Evolutionary conservation across 92 coral and sea anemone genomes (phyloP).

Genomic region (Heteractis magnifica): DNA sequence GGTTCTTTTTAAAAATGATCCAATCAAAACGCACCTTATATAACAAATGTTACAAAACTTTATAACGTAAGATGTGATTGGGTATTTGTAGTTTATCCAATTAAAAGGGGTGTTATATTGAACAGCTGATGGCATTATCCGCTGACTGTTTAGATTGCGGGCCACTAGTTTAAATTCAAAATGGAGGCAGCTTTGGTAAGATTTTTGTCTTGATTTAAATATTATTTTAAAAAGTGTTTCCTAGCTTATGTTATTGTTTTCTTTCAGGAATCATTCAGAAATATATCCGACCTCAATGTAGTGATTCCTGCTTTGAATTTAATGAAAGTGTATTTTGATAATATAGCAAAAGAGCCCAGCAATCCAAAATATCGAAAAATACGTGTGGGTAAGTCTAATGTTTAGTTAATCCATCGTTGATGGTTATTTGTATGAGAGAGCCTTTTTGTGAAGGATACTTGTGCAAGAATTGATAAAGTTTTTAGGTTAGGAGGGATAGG

Average conservation of each 20-base stretch:
- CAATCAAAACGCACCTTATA: background rate
- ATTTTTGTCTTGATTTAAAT: background rate
- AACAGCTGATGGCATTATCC: constrained; percentile 9
- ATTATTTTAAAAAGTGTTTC: background rate
- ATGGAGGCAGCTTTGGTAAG: constrained; percentile 93
- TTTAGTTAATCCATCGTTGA: too few species aligned
- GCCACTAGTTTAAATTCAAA: background rate
- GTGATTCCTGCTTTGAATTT: constrained; percentile 63
- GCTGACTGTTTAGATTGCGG: constrained; percentile 21
- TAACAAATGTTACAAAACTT: background rate
- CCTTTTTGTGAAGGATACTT: too few species aligned
- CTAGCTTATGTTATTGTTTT: background rate
- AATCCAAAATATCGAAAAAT: constrained; percentile 89
- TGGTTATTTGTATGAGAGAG: too few species aligned
- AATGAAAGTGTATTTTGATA: constrained; percentile 83
- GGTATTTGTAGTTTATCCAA: constrained; percentile 18
- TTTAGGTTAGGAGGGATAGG: too few species aligned
- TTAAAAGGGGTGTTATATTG: constrained; percentile 24
- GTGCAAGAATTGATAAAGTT: too few species aligned
- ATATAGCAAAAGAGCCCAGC: constrained; percentile 76
- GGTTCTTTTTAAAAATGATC: background rate
- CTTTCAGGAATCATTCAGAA: constrained; percentile 63
- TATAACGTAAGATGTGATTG: background rate
- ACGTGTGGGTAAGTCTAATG: constrained; percentile 71
- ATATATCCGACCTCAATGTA: constrained; percentile 45